Conservation (phyloP, 2,113 vertebrate species). For the Sphaerodactylus townsendi region DNA sequence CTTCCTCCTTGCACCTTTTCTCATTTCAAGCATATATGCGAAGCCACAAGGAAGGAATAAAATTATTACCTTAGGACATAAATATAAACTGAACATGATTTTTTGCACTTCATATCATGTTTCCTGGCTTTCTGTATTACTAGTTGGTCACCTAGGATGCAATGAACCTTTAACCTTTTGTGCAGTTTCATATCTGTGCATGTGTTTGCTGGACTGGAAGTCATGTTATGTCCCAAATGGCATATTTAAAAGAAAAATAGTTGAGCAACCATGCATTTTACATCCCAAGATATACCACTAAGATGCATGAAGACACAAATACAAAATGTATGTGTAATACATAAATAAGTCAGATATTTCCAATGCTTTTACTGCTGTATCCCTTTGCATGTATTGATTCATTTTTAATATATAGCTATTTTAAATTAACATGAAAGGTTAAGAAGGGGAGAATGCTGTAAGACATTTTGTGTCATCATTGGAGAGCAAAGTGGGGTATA, state of each 20-base stretch:
- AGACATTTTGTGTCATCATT: no score
- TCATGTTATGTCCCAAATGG: not conserved
- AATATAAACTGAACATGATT: not conserved
- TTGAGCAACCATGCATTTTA: not conserved
- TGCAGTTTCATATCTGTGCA: not conserved
- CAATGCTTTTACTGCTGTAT: not conserved
- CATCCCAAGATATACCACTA: not conserved
- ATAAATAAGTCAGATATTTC: not conserved
- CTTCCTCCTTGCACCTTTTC: not conserved
- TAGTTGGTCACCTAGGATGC: not conserved
- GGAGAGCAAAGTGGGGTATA: no score
- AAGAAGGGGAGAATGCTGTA: no score
- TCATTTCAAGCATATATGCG: not conserved
- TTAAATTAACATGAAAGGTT: not conserved
- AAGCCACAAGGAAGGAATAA: not conserved
- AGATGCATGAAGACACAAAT: no score
- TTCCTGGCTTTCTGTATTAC: not conserved
- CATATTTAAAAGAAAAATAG: not conserved
- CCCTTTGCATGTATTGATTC: not conserved
- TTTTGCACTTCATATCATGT: conserved; percentile 3
- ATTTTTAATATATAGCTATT: not conserved
- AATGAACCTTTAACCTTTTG: not conserved
- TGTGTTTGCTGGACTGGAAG: not conserved
- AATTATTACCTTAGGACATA: not conserved
- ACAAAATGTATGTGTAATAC: not conserved